Conservation (phyloP, 1,140 invertebrate genomes). For the Drosophila tani region DNA sequence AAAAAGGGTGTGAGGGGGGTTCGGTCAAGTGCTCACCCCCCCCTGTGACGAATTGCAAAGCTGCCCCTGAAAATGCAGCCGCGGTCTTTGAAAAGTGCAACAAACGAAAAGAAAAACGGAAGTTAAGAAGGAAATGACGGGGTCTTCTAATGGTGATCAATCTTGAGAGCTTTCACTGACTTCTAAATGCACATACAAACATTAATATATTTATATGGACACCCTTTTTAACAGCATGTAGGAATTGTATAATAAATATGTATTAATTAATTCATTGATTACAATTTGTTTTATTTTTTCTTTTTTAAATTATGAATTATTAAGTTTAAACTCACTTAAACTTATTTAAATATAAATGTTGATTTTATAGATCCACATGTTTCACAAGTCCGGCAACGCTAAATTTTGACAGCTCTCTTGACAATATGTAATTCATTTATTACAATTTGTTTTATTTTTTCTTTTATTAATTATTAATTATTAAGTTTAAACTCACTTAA, state of each 20-base stretch:
- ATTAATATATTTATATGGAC: background rate
- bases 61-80: conserved; percentile 74
- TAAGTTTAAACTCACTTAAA: too few relatives aligned
- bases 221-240: background rate
- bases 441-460: background rate
- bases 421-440: too few relatives aligned
- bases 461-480: background rate
- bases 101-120: conserved; percentile 16
- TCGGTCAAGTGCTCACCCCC: conserved; percentile 61
- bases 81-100: conserved; percentile 47
- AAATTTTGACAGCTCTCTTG: too few relatives aligned
- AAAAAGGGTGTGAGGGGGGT: conserved; percentile 14
- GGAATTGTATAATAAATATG: too few relatives aligned
- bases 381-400: too few relatives aligned
- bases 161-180: conserved; percentile 63
- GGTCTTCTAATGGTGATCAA: conserved; percentile 68
- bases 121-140: background rate
- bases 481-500: too few relatives aligned
- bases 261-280: too few relatives aligned
- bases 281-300: background rate
- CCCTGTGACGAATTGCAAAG: conserved; percentile 65
- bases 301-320: background rate
- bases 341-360: too few relatives aligned
- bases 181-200: background rate
- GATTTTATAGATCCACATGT: too few relatives aligned